Percentiles rank a stretch among this genome's conserved stretches.
These are phyloP conservation scores for Strigamia crassipes DNA, from an alignment of 2,888 invertebrate genomes.

Conservation along the genomic window DNA sequence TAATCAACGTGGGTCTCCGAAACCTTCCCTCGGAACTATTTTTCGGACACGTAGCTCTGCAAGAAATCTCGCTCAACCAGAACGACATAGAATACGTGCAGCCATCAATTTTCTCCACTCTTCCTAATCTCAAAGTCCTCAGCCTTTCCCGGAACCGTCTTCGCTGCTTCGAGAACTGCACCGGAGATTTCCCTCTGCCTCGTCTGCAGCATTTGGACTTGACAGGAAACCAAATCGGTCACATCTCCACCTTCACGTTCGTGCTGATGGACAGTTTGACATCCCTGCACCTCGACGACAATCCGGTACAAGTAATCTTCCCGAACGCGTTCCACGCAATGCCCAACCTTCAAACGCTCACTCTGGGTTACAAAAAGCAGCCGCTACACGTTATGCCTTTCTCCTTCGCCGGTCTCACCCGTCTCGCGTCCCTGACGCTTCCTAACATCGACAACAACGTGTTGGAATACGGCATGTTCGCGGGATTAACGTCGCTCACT, in stretches of 20 bases:
- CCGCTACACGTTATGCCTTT: slow-evolving; percentile 52
- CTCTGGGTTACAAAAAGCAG: slow-evolving; percentile 51
- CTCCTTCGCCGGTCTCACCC: slow-evolving; percentile 51
- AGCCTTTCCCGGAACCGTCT: slow-evolving; percentile 47
- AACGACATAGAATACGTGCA: slow-evolving; percentile 47
- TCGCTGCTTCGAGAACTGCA: slow-evolving; percentile 46
- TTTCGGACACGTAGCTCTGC: slow-evolving; percentile 43
- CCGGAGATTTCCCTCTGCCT: slow-evolving; percentile 15
- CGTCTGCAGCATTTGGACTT: slow-evolving; percentile 66
- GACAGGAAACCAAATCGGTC: slow-evolving; percentile 69
- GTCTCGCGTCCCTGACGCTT: slow-evolving; percentile 50
- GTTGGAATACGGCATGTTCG: slow-evolving; percentile 51
- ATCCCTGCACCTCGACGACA: slow-evolving; percentile 51
- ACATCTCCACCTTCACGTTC: slow-evolving; percentile 70
- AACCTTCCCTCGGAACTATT: slow-evolving; percentile 45
- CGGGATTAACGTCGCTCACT: slow-evolving; percentile 50
- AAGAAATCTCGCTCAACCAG: slow-evolving; percentile 47
- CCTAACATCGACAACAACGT: slow-evolving; percentile 52
- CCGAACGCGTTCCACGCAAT: slow-evolving; percentile 52
- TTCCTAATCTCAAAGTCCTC: slow-evolving; percentile 46
- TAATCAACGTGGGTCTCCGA: slow-evolving; percentile 27
- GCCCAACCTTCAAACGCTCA: slow-evolving; percentile 50
- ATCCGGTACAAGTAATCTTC: slow-evolving; percentile 52
- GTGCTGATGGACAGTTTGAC: slow-evolving; percentile 60
- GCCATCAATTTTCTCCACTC: slow-evolving; percentile 43